Evolutionary conservation across 2,888 invertebrate genomes (phyloP), one percentile per base, ranked within the genome.

Genomic region (Himalopsyche kuldschensis): DNA sequence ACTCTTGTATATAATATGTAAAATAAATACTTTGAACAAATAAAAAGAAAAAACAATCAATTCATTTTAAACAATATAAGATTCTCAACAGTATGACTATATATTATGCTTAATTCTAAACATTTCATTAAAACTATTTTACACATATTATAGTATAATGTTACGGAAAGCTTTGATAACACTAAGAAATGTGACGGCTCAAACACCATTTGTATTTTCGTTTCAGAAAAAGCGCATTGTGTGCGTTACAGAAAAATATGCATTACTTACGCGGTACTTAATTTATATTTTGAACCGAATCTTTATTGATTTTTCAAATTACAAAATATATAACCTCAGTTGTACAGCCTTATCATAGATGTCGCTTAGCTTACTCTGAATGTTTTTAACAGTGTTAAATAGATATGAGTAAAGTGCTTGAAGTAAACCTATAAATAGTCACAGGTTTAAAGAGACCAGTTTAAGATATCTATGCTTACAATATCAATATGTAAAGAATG

Each of bases 61-160:
- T 84, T 84, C 78, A 47, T 63, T 69, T 77, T 47, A 80, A 83
- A 78, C 75, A 85, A 83, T 83, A 80, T 78, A 80, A 69, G 69
- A 83, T 79, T 81, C 48, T 85, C 83, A 85, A 83, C 81, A 85
- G 47, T 84, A 84, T 84, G 84, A 84, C 82, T 84, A 82, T 76
- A 80, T 55, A n/a, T n/a, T n/a, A 80, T 55, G 77, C 41, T 48
- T 78, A 63, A 75, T 75, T 31, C 41, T 69, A 63, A 82, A 48
- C 69, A 82, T 77, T 81, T 78, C 79, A 79, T 41, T 35, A 30
- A 69, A 76, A 76, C 76, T 76, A 76, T 76, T 76, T 76, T 76
- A 76, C 76, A 76, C 35, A n/a, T 41, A 55, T 79, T 46, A 82
- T 80, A 24, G 41, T 82, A 81, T 75, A n/a, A 78, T 82, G 82